Percentiles rank a stretch among this genome's conserved stretches.
phyloP scores from a whole-genome alignment of 2,888 invertebrate genomes.

The Phania funesta region DNA sequence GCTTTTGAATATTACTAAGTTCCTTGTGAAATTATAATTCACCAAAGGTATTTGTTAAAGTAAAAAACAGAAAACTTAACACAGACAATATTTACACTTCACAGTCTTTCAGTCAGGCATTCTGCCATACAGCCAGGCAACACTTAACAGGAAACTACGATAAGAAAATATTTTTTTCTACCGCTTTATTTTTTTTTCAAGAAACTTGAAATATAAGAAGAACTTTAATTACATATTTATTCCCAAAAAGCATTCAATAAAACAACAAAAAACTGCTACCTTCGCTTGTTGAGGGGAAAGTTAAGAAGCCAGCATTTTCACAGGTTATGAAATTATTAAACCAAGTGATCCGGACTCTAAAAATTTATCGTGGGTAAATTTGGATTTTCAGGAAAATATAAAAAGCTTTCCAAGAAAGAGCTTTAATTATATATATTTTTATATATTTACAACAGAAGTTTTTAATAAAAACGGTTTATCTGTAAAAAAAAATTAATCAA shows the following conservation, averaged over 20 bases:
- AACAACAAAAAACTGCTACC: conserved; percentile 3
- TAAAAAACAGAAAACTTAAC: neutral
- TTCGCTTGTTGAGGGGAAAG: no score
- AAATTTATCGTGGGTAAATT: no score
- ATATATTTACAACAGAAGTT: no score
- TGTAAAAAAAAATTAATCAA: no score
- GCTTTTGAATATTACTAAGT: neutral
- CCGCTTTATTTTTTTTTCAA: neutral
- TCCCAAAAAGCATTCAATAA: conserved; percentile 41
- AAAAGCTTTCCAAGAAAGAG: no score
- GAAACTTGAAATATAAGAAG: conserved; percentile 45
- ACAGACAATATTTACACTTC: neutral
- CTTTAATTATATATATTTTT: no score
- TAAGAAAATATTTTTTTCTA: conserved; percentile 39
- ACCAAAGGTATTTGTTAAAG: conserved; percentile 4
- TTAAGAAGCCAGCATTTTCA: no score
- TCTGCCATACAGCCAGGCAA: neutral
- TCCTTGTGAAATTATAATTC: conserved; percentile 13
- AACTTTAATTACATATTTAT: conserved; percentile 52
- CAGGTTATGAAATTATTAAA: no score
- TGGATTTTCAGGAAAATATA: no score
- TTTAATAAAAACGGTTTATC: no score
- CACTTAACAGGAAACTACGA: conserved; percentile 48
- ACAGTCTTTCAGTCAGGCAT: conserved; percentile 20
- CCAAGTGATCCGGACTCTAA: no score